These are phyloP conservation scores for Brenthis ino DNA, from an alignment of 2,888 invertebrate genomes.

Conservation along the genomic window DNA sequence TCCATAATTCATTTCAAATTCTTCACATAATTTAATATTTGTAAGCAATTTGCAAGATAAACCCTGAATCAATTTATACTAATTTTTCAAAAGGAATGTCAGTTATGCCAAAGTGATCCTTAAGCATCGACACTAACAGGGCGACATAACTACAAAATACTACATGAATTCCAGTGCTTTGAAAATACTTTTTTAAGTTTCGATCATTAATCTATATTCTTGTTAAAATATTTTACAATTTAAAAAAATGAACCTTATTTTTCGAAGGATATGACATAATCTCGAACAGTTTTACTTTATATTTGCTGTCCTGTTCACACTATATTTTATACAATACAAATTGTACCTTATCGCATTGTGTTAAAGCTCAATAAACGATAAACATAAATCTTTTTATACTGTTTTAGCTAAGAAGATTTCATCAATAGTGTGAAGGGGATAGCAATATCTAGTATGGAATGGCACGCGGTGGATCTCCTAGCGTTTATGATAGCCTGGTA, in stretches of 20 bases:
- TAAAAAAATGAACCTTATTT: background rate
- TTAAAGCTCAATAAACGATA: background rate
- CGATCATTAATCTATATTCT: slow-evolving; percentile 35
- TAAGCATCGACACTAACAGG: slow-evolving; percentile 74
- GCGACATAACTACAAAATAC: slow-evolving; percentile 66
- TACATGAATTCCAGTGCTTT: slow-evolving; percentile 62
- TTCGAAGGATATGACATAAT: rapidly evolving
- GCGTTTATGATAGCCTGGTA: slow-evolving; percentile 67
- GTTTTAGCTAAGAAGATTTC: slow-evolving; percentile 41
- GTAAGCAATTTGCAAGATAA: too few relatives aligned
- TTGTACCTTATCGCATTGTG: background rate
- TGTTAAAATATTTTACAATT: background rate
- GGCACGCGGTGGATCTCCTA: slow-evolving; percentile 47
- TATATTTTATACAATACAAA: background rate
- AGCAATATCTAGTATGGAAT: slow-evolving; percentile 46
- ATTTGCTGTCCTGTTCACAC: background rate
- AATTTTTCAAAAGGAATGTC: slow-evolving; percentile 67
- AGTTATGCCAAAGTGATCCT: slow-evolving; percentile 79
- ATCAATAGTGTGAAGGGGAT: slow-evolving; percentile 62
- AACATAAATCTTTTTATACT: background rate
- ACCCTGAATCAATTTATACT: slow-evolving; percentile 12
- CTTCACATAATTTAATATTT: too few relatives aligned
- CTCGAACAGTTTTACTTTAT: background rate
- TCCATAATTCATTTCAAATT: too few relatives aligned
- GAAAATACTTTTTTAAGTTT: slow-evolving; percentile 44